A percentile compares a stretch with the other conserved stretches of the same genome.
These are phyloP conservation scores for Cecidostiba fungosa DNA, from an alignment of 2,888 invertebrate genomes.

Conservation along the genomic window DNA sequence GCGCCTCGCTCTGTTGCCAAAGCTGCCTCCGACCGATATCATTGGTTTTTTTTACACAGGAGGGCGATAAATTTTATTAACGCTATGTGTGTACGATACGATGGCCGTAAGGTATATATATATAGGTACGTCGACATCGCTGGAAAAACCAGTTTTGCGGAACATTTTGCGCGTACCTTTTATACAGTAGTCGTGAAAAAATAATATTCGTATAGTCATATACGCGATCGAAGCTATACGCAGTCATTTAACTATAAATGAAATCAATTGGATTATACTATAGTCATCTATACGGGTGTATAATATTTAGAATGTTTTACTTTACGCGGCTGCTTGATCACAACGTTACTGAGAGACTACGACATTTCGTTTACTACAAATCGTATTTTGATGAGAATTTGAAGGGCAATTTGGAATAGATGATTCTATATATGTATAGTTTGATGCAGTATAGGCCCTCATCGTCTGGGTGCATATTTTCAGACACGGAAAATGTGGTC, in stretches of 20 bases:
- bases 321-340: no score
- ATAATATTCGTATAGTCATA: no score
- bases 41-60: not conserved
- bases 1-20: not conserved
- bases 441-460: not conserved
- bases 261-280: no score
- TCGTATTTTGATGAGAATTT: not conserved
- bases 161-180: conserved; percentile 8
- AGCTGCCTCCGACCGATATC: conserved; percentile 15
- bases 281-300: no score
- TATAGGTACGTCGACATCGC: not conserved
- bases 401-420: not conserved
- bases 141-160: conserved; percentile 51
- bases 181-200: not conserved
- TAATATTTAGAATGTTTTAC: no score
- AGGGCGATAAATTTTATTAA: conserved; percentile 58
- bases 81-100: conserved; percentile 11
- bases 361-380: not conserved
- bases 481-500: no score
- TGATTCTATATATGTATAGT: not conserved
- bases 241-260: no score
- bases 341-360: no score
- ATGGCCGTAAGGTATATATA: not conserved
- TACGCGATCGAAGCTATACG: not conserved
- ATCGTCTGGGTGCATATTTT: no score